Evolutionary conservation across 1,140 invertebrate species (phyloP), one percentile per base, ranked within the genome.

Genomic region (Drosophila nigrodunni): DNA sequence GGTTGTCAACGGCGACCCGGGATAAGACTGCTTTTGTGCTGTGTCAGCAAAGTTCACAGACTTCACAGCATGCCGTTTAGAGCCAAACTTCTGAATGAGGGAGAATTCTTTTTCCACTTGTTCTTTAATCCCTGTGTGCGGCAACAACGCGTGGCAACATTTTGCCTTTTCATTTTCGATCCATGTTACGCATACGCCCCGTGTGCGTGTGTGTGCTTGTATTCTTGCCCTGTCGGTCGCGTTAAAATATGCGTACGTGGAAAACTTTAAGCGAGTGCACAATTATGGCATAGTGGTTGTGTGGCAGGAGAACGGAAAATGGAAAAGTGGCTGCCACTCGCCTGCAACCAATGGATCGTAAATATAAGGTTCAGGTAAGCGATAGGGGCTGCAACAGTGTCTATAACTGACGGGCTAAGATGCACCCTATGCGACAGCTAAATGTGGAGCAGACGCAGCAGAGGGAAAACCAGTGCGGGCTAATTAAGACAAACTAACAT

Each of bases 401-500:
- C 64, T 69, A 78, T 66, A 69, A 66, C 39, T 55, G 49, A 73
- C 73, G 66, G 68, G 61, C 46, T 30, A 30, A 30, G 25, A 44
- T 61, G 64, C 54, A 52, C 4, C 65, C 21, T 35, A 13, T 68
- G 47, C 30, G 52, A 55, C 64, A 25, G 34, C 34, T 41, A 35
- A 50, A 59, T 60, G 35, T 50, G 55, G 57, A 37, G 44, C 69
- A 57, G 52, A 52, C 49, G 50, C 64, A 64, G 3, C 34, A 18
- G 52, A 10, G 35, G 39, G 39, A 59, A 58, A 60, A 72, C 74
- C 64, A 72, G 77, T 50, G 65, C 43, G 66, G 82, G 88, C 83
- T 89, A 89, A 89, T 89, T 89, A 89, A 89, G 85, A 85, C 85
- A 89, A 88, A 89, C 74, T 89, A 78, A 88, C 80, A 69, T 67